Evolutionary conservation across 2,888 invertebrate species (phyloP).

Genomic region (Campoplex nolae): DNA sequence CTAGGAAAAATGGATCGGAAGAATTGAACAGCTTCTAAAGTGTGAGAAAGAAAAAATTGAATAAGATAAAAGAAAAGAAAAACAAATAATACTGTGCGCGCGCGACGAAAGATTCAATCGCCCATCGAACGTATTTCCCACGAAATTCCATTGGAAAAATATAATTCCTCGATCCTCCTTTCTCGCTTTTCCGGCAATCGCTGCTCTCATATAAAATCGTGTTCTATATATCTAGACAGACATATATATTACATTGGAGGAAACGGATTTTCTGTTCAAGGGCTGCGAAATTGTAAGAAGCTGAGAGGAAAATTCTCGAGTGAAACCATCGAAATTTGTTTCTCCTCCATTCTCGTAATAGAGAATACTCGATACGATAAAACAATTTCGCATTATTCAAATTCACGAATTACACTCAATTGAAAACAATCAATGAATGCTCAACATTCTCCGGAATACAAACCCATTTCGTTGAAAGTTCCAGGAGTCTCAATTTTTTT

Average conservation of each 20-base stretch:
- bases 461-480: background rate
- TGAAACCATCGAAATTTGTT: background rate
- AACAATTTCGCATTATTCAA: background rate
- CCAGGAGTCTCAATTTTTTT: background rate
- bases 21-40: background rate
- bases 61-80: background rate
- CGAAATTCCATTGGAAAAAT: conserved; percentile 30
- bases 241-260: conserved; percentile 21
- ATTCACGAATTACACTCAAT: background rate
- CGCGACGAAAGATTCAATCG: conserved; percentile 39
- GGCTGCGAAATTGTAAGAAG: conserved; percentile 27
- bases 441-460: too few relatives aligned
- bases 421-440: background rate
- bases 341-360: background rate
- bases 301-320: conserved; percentile 6
- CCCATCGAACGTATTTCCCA: conserved; percentile 19
- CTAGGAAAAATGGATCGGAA: background rate
- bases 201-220: conserved; percentile 39
- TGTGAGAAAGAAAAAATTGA: conserved; percentile 15
- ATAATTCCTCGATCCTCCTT: conserved; percentile 45
- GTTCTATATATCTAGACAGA: background rate
- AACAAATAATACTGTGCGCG: background rate
- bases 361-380: background rate
- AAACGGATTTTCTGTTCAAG: conserved; percentile 16
- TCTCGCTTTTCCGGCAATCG: conserved; percentile 32